Evolutionary conservation across 2,888 invertebrate species (phyloP), one percentile per base, ranked within the genome.

Genomic region (Hesperia comma): DNA sequence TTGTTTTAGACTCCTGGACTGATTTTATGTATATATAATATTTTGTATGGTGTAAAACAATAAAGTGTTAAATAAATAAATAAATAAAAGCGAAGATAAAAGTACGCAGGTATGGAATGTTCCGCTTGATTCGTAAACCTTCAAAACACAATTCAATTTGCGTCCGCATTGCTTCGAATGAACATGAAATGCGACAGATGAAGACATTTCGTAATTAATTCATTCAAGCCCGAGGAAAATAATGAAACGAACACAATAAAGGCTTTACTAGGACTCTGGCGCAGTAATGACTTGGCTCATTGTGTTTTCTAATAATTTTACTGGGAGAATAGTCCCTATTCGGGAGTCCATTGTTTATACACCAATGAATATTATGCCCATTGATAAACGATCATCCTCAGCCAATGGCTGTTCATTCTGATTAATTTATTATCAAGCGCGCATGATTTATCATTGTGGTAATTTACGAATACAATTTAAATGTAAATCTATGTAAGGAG

Each of bases 321-420:
- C 61, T 69, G 63, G 63, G 68, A 74, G 72, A 72, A 69, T 72
- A 72, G 71, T 32, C 14, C 51, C 19, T 53, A 14, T 60, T 58
- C 49, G 21, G 32, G 71, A 70, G 69, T 70, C 74, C 71, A 77
- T 81, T 78, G 79, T 77, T 77, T 75, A 77, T 76, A 77, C 70
- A 73, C 73, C 73, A 70, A 73, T 73, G 78, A 80, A 78, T 78
- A 77, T 74, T 51, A 51, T 26, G 49, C 3, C 49, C 21, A 21
- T 49, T 49, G 74, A 72, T 72, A 68, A 49, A 49, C 46, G 46
- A 46, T 46, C 46, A 46, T 46, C 17, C 17, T 15, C 71, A 14
- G 32, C 6, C n/a, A 32, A 26, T 54, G 14, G 26, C 5, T 51
- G 21, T n/a, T 41, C 41, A 41, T 17, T 46, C 46, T 41, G 46